Evolutionary conservation across 2,888 invertebrate genomes (phyloP).

Genomic region (Electrophaes corylata): DNA sequence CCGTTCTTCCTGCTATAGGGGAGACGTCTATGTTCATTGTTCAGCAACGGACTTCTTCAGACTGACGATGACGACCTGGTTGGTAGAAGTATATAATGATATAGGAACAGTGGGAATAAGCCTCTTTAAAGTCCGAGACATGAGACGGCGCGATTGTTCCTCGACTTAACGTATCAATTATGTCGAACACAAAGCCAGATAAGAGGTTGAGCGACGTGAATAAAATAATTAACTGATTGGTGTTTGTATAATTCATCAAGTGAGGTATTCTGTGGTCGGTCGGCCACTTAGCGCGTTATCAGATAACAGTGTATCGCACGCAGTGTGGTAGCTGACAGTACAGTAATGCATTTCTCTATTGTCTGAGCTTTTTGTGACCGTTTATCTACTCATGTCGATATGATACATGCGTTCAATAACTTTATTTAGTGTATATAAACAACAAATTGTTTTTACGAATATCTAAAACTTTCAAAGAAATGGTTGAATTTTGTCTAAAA

Average conservation of each 20-base stretch:
- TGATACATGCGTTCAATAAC: constrained; percentile 27
- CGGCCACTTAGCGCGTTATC: constrained; percentile 77
- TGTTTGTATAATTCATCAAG: constrained; percentile 83
- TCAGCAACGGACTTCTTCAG: no score
- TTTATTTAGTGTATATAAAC: neutral
- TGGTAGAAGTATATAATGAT: neutral
- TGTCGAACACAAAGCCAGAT: constrained; percentile 79
- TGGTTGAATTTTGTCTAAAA: no score
- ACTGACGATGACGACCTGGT: no score
- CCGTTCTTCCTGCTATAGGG: no score
- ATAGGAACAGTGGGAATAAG: neutral
- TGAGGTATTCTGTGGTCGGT: constrained; percentile 60
- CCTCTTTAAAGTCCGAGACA: constrained; percentile 55
- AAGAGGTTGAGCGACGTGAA: constrained; percentile 80
- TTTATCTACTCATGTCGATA: constrained; percentile 59
- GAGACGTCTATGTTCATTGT: no score
- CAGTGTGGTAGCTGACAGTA: constrained; percentile 63
- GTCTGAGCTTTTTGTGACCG: constrained; percentile 55
- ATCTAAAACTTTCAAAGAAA: no score
- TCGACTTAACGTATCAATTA: constrained; percentile 83
- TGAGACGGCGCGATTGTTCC: constrained; percentile 76
- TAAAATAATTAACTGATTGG: constrained; percentile 83
- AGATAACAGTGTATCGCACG: constrained; percentile 63
- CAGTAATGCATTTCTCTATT: constrained; percentile 69
- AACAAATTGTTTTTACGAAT: neutral